phyloP scores from a whole-genome alignment of 1,140 invertebrate species.

The Pogonomyrmex californicus region DNA sequence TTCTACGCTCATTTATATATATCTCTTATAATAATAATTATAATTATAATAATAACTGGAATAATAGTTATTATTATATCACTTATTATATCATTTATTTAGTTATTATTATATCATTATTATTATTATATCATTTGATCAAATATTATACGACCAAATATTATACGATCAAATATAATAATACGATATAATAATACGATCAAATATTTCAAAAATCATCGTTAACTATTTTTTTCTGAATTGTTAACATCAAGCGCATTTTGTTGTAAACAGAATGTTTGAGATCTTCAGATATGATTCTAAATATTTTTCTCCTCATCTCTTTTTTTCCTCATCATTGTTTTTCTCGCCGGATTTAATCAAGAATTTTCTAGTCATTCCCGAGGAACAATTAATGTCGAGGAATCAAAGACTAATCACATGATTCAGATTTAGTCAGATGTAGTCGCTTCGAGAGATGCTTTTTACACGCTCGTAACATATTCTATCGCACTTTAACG shows the following conservation, averaged over 20 bases:
- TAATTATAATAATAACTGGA: not conserved
- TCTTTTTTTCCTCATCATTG: not conserved
- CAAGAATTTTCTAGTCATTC: conserved; percentile 20
- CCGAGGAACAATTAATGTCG: conserved; percentile 28
- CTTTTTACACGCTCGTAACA: conserved; percentile 35
- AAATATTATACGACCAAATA: too few relatives aligned
- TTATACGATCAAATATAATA: too few relatives aligned
- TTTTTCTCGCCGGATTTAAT: not conserved
- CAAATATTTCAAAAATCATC: not conserved
- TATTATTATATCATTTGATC: not conserved
- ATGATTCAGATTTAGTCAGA: conserved; percentile 9
- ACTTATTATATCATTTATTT: not conserved
- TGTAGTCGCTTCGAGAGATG: not conserved
- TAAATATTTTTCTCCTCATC: not conserved
- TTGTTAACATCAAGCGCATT: not conserved
- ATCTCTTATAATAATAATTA: not conserved
- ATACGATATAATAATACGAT: too few relatives aligned
- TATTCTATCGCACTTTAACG: conserved; percentile 4
- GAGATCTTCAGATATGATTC: not conserved
- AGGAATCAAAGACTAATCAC: conserved; percentile 5
- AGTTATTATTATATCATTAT: not conserved
- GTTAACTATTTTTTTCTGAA: not conserved
- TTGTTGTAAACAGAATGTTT: conserved; percentile 11
- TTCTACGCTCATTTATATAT: too few relatives aligned
- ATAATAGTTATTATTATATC: not conserved